Evolutionary conservation across 2,888 invertebrate species (phyloP).

Genomic region (Diaphora mendica): DNA sequence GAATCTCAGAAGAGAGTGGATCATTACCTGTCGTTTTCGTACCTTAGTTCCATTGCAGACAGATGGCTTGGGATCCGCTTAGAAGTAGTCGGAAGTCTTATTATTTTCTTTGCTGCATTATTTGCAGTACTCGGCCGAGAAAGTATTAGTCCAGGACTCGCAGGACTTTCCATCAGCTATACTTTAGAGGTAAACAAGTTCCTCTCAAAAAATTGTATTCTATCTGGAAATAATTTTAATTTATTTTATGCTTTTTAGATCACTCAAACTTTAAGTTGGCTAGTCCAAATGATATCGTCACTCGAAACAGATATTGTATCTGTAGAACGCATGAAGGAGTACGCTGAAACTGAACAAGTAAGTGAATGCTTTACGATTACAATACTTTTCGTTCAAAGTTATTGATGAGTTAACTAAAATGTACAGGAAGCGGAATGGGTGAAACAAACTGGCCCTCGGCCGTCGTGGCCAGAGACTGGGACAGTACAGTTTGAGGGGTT

Average conservation of each 20-base stretch:
- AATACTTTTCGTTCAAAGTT: too few species aligned
- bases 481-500: constrained; percentile 5
- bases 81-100: constrained; percentile 98
- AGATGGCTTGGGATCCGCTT: constrained; percentile 98
- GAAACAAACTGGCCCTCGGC: neutral
- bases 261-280: constrained; percentile 98
- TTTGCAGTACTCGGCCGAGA: constrained; percentile 95
- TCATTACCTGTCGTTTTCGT: constrained; percentile 96
- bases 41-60: constrained; percentile 96
- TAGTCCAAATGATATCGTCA: constrained; percentile 98
- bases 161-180: constrained; percentile 96
- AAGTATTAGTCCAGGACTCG: constrained; percentile 90
- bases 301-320: constrained; percentile 99
- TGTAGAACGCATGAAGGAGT: constrained; percentile 98
- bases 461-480: constrained; percentile 15
- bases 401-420: neutral
- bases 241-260: constrained; percentile 84
- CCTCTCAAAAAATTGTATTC: neutral
- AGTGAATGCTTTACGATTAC: constrained; percentile 18
- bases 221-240: neutral
- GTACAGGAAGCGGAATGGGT: constrained; percentile 14
- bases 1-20: constrained; percentile 97
- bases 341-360: constrained; percentile 93
- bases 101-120: constrained; percentile 97
- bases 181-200: constrained; percentile 89